Base-by-base conservation (phyloP, 2,888 invertebrate species). In the Orthonychiurus folsomi region DNA sequence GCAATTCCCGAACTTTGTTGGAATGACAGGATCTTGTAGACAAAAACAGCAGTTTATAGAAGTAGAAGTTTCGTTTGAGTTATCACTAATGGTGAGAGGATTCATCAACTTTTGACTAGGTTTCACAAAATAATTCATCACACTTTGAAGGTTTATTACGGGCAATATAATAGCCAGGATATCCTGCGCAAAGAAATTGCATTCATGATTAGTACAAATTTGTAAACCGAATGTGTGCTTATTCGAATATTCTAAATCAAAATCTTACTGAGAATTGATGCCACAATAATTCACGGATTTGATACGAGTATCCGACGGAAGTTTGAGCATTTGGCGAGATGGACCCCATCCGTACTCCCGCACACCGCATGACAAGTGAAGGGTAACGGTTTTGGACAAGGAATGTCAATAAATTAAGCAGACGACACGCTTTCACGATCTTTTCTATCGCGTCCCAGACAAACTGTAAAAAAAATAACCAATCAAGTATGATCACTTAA, bases 101-200 rank as follows among this genome's bases (percentile, higher is more conserved):
- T n/a, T n/a, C n/a, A n/a, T n/a, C n/a, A n/a, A n/a, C n/a, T n/a
- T n/a, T n/a, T n/a, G n/a, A 37, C 9, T 15, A 37, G 37, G 37
- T 37, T 37, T 37, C 15, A 15, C 5, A 37, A 37, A 37, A 37
- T 9, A 37, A 9, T 5, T 37, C 37, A 37, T 37, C 37, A 37
- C 37, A 15, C 9, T 15, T 37, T 15, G 52, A 20, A n/a, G 5
- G 9, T 52, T 52, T 9, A 52, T 52, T 12, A 52, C 5, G 9
- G 52, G 52, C 3, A 52, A 20, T 20, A 52, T 5, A 3, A 52
- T n/a, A 5, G n/a, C 20, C 24, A 52, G 5, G 20, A 52, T 21
- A 52, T 52, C 52, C 52, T 52, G 52, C 20, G 20, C 9, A 52
- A 52, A 52, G 9, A 20, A 52, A 5, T 52, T 52, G n/a, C 5